Evolutionary conservation across 2,888 invertebrate species (phyloP).

Genomic region (Dasysyrphus tricinctus): DNA sequence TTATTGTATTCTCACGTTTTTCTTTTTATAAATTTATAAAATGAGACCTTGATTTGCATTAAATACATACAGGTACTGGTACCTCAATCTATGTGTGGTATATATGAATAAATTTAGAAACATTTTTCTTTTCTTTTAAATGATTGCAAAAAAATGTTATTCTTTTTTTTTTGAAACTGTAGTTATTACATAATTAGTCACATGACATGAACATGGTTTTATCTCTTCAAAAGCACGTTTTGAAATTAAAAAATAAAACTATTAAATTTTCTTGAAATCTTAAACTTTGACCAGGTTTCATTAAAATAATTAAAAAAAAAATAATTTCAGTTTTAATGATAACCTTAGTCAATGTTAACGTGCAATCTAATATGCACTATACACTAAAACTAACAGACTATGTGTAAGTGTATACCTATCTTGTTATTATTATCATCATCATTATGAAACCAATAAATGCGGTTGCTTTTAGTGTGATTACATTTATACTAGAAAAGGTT

Average conservation of each 20-base stretch:
- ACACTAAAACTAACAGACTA: too few relatives aligned
- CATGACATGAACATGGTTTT: background rate
- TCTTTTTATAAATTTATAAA: too few relatives aligned
- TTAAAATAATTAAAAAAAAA: constrained; percentile 8
- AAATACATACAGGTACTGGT: too few relatives aligned
- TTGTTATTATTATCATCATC: constrained; percentile 12
- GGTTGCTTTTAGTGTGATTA: constrained; percentile 45
- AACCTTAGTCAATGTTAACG: constrained; percentile 60
- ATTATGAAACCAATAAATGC: constrained; percentile 66
- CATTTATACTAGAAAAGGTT: background rate
- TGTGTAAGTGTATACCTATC: background rate
- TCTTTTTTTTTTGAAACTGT: background rate
- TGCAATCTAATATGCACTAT: constrained; percentile 55
- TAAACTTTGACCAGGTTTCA: constrained; percentile 45
- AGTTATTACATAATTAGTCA: background rate
- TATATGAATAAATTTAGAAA: too few relatives aligned
- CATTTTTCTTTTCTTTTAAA: too few relatives aligned
- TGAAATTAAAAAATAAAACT: background rate
- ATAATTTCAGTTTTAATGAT: constrained; percentile 46
- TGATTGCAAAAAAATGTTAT: background rate
- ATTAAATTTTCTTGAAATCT: background rate
- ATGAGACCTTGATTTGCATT: too few relatives aligned
- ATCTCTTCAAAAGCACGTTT: constrained; percentile 32
- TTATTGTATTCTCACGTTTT: too few relatives aligned
- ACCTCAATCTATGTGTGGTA: too few relatives aligned